phyloP scores from a whole-genome alignment of 1,140 invertebrate species.

The Magallana angulata region DNA sequence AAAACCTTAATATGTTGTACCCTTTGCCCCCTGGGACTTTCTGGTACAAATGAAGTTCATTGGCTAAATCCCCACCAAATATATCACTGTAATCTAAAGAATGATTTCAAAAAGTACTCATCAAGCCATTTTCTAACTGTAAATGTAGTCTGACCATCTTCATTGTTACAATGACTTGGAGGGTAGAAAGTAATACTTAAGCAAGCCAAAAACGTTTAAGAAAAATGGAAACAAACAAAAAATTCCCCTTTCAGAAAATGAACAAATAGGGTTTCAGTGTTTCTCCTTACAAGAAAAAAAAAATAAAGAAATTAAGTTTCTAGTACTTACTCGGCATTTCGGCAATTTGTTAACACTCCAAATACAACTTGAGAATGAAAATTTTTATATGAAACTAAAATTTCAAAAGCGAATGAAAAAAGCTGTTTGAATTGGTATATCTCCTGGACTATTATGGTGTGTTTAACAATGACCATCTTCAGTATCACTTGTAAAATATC shows the following conservation, averaged over 20 bases:
- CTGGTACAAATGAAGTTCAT: conserved; percentile 48
- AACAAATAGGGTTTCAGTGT: too few species aligned
- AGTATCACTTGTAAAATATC: conserved; percentile 12
- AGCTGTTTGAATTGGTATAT: conserved; percentile 22
- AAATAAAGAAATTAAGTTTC: conserved; percentile 11
- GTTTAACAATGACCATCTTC: conserved; percentile 4
- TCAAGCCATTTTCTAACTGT: too few species aligned
- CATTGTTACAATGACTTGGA: too few species aligned
- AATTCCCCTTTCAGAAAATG: too few species aligned
- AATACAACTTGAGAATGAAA: conserved; percentile 26
- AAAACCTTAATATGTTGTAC: conserved; percentile 16
- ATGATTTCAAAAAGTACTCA: too few species aligned
- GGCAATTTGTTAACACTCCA: not conserved
- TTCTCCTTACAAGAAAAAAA: not conserved
- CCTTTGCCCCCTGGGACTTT: conserved; percentile 38
- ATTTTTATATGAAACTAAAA: conserved; percentile 18
- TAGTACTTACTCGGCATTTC: conserved; percentile 16
- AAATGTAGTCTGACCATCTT: too few species aligned
- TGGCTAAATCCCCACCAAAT: conserved; percentile 28
- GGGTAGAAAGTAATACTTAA: too few species aligned
- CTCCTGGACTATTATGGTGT: not conserved
- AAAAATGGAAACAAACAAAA: too few species aligned
- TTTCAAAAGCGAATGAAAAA: conserved; percentile 32
- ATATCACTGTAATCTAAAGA: too few species aligned
- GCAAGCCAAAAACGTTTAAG: too few species aligned